Percentiles rank a stretch among this genome's conserved stretches.
phyloP scores from a whole-genome alignment of 2,797 vertebrate genomes.

The Trichosurus vulpecula region DNA sequence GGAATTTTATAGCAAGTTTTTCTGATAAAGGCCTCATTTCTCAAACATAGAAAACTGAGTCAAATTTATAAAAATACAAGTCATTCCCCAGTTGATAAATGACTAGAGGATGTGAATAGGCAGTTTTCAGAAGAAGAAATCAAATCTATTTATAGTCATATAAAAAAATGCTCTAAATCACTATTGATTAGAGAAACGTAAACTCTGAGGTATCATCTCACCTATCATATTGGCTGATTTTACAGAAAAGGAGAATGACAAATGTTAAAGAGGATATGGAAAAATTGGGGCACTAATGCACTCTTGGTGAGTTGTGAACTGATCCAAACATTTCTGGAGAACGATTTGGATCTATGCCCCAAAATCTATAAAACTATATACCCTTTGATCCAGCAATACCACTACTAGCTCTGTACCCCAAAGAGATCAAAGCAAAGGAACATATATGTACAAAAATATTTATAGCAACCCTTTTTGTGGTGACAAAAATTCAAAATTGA shows the following conservation, averaged over 20 bases:
- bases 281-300: not conserved
- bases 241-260: too few relatives aligned
- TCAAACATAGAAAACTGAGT: not conserved
- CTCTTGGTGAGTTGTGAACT: not conserved
- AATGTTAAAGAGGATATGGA: not conserved
- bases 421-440: not conserved
- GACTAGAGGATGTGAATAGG: not conserved
- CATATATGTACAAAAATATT: not conserved
- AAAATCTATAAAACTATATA: not conserved
- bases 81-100: not conserved
- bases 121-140: not conserved
- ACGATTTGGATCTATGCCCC: not conserved
- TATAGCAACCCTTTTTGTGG: not conserved
- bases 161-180: not conserved
- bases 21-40: not conserved
- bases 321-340: not conserved
- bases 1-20: too few relatives aligned
- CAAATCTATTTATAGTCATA: not conserved
- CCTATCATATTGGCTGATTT: too few relatives aligned
- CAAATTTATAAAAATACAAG: not conserved
- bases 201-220: not conserved
- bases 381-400: not conserved
- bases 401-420: not conserved
- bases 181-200: not conserved
- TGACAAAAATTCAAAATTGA: not conserved